phyloP scores from a whole-genome alignment of 2,888 invertebrate genomes.

The Plutella xylostella region DNA sequence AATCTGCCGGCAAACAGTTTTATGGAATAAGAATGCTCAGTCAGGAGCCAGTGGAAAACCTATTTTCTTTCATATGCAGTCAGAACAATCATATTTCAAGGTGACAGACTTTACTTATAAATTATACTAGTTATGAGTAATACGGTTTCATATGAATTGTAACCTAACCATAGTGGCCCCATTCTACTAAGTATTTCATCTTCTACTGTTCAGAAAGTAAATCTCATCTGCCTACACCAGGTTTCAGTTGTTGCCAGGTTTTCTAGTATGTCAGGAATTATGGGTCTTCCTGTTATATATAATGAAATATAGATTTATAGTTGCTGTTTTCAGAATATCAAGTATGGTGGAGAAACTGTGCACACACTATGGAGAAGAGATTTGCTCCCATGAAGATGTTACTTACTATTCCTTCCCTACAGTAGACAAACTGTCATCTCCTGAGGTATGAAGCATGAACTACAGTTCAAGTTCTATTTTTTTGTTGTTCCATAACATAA shows the following conservation, averaged over 20 bases:
- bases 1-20: constrained; percentile 74
- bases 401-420: constrained; percentile 85
- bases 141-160: too few species aligned
- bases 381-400: constrained; percentile 74
- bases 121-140: too few species aligned
- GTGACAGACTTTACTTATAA: constrained; percentile 53
- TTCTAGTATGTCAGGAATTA: too few species aligned
- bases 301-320: too few species aligned
- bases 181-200: too few species aligned
- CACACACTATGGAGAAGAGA: constrained; percentile 80
- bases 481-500: too few species aligned
- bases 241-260: too few species aligned
- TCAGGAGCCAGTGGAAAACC: constrained; percentile 93
- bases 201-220: too few species aligned
- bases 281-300: too few species aligned
- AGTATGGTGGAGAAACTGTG: constrained; percentile 93
- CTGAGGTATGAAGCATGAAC: constrained; percentile 39
- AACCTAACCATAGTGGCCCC: too few species aligned
- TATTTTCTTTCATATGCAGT: constrained; percentile 97
- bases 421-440: constrained; percentile 70
- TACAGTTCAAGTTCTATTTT: too few species aligned
- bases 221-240: too few species aligned
- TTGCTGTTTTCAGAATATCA: constrained; percentile 85
- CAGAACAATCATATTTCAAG: constrained; percentile 95
- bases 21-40: constrained; percentile 90